Conservation (phyloP, 2,888 invertebrate species). For the Horisme vitalbata region DNA sequence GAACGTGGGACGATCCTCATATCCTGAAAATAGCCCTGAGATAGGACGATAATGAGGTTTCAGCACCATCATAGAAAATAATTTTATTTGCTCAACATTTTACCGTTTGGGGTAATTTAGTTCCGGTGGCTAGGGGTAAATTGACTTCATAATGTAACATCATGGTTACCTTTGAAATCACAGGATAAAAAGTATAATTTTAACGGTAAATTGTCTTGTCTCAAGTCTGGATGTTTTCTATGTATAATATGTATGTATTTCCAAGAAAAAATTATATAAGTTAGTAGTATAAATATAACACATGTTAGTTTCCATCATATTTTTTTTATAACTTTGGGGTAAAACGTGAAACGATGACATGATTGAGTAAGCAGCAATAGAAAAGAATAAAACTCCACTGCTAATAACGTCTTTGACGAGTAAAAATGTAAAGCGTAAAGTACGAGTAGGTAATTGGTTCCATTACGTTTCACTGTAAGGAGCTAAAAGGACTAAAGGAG, state of each 20-base stretch:
- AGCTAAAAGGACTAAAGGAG: background rate
- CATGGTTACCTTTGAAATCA: background rate
- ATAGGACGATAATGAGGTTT: conserved; percentile 23
- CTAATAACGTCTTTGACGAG: conserved; percentile 1
- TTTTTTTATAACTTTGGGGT: too few relatives aligned
- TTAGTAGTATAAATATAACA: too few relatives aligned
- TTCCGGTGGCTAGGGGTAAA: conserved; percentile 6
- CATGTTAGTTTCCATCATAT: too few relatives aligned
- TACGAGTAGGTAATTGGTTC: conserved; percentile 15
- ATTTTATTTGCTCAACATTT: conserved; percentile 13
- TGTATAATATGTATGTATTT: too few relatives aligned
- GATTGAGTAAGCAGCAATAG: background rate
- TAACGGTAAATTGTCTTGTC: too few relatives aligned
- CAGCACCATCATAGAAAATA: conserved; percentile 14
- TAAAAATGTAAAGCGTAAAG: conserved; percentile 2
- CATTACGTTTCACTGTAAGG: conserved; percentile 4
- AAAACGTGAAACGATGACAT: background rate
- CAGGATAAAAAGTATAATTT: too few relatives aligned
- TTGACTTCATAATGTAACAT: background rate
- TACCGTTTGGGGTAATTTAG: conserved; percentile 11
- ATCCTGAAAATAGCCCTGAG: conserved; percentile 16
- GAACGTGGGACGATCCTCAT: conserved; percentile 29
- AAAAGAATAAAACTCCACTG: conserved; percentile 2
- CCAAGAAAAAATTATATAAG: too few relatives aligned
- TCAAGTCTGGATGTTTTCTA: too few relatives aligned